Conservation (phyloP, 2,797 vertebrate genomes). For the Pipistrellus nathusii region DNA sequence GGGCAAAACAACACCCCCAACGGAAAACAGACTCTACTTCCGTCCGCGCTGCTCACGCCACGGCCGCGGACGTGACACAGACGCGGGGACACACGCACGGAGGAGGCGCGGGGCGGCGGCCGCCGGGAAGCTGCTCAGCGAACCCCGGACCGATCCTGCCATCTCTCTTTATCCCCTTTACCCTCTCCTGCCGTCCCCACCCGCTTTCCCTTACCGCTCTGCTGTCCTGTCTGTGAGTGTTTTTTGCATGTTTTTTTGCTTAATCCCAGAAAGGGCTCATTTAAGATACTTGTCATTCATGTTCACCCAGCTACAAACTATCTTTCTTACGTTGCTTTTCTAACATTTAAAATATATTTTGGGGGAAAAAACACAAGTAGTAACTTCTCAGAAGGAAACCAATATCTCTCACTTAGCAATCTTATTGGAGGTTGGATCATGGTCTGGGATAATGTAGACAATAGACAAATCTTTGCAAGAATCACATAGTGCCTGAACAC, state of each 20-base stretch:
- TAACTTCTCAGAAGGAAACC: background rate
- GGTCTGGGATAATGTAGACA: constrained; percentile 55
- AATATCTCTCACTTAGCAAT: background rate
- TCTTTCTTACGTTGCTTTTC: background rate
- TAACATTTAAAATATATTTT: background rate
- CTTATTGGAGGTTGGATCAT: background rate
- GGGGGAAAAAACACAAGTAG: background rate
- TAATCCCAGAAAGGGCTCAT: background rate
- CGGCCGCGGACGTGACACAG: constrained; percentile 63
- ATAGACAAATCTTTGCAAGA: constrained; percentile 57
- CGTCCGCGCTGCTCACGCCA: constrained; percentile 91
- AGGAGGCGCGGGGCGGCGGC: constrained; percentile 80
- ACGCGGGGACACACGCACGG: constrained; percentile 75
- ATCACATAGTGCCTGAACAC: constrained; percentile 64
- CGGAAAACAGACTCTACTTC: constrained; percentile 78
- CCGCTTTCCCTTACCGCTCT: background rate
- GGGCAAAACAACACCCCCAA: constrained; percentile 80
- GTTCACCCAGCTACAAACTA: background rate
- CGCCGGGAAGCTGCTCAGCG: constrained; percentile 87
- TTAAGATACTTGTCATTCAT: background rate
- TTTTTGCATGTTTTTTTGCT: background rate
- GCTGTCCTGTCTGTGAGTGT: background rate
- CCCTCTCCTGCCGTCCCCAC: background rate
- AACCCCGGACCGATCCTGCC: constrained; percentile 90
- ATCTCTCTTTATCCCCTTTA: background rate